Percentiles rank a stretch among this genome's conserved stretches.
These are phyloP conservation scores for Macrobrachium nipponense DNA, from an alignment of 1,140 invertebrate species.

Conservation along the genomic window DNA sequence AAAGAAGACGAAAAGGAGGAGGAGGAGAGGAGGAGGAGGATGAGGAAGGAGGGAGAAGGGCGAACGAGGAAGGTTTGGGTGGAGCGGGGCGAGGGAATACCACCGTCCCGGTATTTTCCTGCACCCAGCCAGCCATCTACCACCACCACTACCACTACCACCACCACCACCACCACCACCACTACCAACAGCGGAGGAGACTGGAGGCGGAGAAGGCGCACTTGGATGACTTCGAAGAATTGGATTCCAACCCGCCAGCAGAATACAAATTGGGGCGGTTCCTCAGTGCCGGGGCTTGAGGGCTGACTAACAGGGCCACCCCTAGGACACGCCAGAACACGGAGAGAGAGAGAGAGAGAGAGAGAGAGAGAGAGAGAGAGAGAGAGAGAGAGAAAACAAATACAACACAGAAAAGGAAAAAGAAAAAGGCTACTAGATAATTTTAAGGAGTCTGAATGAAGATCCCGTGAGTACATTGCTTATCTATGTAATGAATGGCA, in stretches of 20 bases:
- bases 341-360: not conserved
- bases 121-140: not conserved
- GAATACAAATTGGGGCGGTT: slow-evolving; percentile 55
- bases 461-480: too few species aligned
- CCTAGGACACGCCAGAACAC: not conserved
- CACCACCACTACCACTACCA: not conserved
- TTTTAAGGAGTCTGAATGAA: too few species aligned
- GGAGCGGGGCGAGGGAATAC: too few species aligned
- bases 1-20: not conserved
- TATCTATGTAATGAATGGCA: too few species aligned
- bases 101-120: too few species aligned
- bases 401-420: not conserved
- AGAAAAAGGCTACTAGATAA: too few species aligned
- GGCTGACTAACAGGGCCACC: not conserved
- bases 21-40: not conserved
- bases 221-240: slow-evolving; percentile 55
- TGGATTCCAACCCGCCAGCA: slow-evolving; percentile 43
- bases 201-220: not conserved
- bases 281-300: slow-evolving; percentile 16
- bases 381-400: slow-evolving; percentile 2
- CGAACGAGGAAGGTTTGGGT: not conserved
- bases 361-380: not conserved
- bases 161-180: not conserved
- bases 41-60: not conserved
- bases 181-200: not conserved